A percentile compares a stretch with the other conserved stretches of the same genome.
Conservation (phyloP, 2,113 vertebrate species). For the Callaeas wilsoni region DNA sequence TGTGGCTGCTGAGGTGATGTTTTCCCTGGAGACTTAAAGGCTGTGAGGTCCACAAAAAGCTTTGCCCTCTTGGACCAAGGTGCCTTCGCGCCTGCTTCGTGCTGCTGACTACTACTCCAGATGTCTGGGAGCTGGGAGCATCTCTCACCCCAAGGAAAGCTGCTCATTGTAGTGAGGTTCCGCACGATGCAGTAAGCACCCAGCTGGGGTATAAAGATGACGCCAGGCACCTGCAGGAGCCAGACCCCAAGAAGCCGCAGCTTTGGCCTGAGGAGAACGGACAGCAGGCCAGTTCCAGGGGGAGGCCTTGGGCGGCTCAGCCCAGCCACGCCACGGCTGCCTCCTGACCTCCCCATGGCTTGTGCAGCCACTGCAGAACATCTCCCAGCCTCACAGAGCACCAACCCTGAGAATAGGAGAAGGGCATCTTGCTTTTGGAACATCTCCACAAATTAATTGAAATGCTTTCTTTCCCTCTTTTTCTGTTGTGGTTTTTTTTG, state of each 20-base stretch:
- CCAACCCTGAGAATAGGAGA: neutral
- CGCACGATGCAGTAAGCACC: accelerated
- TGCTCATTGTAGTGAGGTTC: accelerated
- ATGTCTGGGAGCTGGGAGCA: neutral
- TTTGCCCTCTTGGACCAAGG: neutral
- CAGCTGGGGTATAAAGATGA: neutral
- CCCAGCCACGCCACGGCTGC: accelerated
- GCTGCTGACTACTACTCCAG: neutral
- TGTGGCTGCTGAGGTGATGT: neutral
- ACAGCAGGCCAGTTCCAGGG: neutral
- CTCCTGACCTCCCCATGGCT: neutral
- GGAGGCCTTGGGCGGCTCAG: accelerated
- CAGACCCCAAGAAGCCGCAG: neutral
- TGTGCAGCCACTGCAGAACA: neutral
- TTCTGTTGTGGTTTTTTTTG: neutral
- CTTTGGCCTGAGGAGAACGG: neutral
- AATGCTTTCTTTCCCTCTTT: neutral
- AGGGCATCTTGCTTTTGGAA: neutral
- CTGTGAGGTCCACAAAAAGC: neutral
- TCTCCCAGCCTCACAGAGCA: neutral
- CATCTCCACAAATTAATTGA: neutral
- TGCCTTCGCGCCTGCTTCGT: accelerated
- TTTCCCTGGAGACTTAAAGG: neutral
- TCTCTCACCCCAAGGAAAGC: neutral
- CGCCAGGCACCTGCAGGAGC: neutral